A percentile compares a stretch with the other conserved stretches of the same genome.
Evolutionary conservation across 2,797 vertebrate species (phyloP).

Genomic region (Heterohyrax brucei): DNA sequence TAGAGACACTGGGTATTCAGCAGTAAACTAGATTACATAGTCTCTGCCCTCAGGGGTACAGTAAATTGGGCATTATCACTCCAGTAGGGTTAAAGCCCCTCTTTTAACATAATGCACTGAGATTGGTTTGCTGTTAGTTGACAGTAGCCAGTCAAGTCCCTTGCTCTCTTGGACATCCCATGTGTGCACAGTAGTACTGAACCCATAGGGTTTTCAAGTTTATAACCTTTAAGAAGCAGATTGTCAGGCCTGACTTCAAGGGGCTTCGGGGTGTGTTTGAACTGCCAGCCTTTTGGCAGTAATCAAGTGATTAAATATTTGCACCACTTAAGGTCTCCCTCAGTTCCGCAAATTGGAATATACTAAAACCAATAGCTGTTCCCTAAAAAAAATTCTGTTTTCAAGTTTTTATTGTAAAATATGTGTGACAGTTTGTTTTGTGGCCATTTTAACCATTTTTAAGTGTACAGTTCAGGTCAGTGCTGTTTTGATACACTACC

Average conservation of each 20-base stretch:
- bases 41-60: not conserved
- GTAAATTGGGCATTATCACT: slow-evolving; percentile 39
- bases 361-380: slow-evolving; percentile 48
- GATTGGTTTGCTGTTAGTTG: not conserved
- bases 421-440: not conserved
- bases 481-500: slow-evolving; percentile 11
- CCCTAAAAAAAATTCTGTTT: not conserved
- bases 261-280: not conserved
- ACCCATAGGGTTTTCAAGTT: not conserved
- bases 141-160: too few relatives aligned
- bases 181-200: not conserved
- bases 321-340: not conserved
- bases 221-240: not conserved
- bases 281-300: not conserved
- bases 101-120: not conserved
- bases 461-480: not conserved
- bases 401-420: not conserved
- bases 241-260: not conserved
- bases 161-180: not conserved
- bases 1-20: not conserved
- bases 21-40: slow-evolving; percentile 12
- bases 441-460: too few relatives aligned
- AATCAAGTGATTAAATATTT: not conserved
- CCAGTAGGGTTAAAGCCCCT: slow-evolving; percentile 2
- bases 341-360: not conserved